Base-by-base conservation (phyloP, 2,888 invertebrate species). In the Archips xylosteana region DNA sequence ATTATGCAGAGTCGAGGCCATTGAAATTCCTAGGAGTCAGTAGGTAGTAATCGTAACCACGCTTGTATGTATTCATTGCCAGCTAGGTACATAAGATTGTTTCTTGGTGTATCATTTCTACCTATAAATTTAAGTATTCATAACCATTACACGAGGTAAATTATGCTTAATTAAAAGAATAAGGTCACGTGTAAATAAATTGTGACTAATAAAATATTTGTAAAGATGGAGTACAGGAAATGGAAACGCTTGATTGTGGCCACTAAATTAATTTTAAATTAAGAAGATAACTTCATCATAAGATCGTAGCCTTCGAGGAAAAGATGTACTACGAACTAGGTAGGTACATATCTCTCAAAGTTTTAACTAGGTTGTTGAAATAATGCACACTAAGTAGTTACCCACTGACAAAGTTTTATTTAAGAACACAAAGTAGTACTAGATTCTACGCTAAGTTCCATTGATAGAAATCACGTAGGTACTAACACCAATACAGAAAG, bases 401-500 rank as follows among this genome's bases (percentile, higher is more conserved):
- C 39, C 6, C 23, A 23, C 23, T 23, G 23, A 23, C 23, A 23
- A 23, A 23, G 23, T 23, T 23, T 23, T 23, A 23, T 23, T 23
- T 23, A 23, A 23, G 1, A 23, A 23, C 23, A 23, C 23, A 23
- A 23, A 23, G 23, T 23, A 23, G 23, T 23, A 23, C 23, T 23
- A 23, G 23, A 23, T 23, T 23, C 23, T 23, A 23, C 23, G 23
- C 23, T 23, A 23, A 23, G 23, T 49, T 49, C 5, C n/a, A 57
- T 32, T 32, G 49, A 69, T 51, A 78, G 78, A 75, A 61, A 69
- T 69, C 12, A 12, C 45, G 4, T 39, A 39, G 3, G 3, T 3
- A 78, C 78, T 59, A 49, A 39, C 39, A 65, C 39, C 15, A 57
- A 45, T 23, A 60, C 57, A 23, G 12, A 42, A 77, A 75, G 75